These are phyloP conservation scores for Andricus curvator DNA, from an alignment of 2,888 invertebrate species.

Conservation along the genomic window DNA sequence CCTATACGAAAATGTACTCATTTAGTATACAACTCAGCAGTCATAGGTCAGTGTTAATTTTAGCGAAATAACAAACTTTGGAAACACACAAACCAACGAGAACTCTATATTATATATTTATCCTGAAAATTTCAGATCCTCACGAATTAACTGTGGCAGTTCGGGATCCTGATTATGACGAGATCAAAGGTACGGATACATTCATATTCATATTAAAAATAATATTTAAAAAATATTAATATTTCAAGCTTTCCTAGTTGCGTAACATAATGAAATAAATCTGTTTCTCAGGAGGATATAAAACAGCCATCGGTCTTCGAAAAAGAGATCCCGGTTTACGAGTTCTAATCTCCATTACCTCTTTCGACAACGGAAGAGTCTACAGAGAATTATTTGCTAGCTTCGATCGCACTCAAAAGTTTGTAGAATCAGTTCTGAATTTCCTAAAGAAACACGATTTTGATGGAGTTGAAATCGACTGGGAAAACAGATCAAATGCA, in stretches of 20 bases:
- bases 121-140: conserved; percentile 78
- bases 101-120: conserved; percentile 6
- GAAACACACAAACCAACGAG: too few species aligned
- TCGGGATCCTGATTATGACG: conserved; percentile 85
- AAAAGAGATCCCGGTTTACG: conserved; percentile 84
- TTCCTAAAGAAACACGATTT: conserved; percentile 86
- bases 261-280: conserved; percentile 16
- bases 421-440: conserved; percentile 83
- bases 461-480: conserved; percentile 91
- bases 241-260: not conserved
- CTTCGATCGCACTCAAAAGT: conserved; percentile 78
- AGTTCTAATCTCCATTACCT: conserved; percentile 84
- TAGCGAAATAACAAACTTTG: not conserved
- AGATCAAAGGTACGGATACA: conserved; percentile 83
- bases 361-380: conserved; percentile 81
- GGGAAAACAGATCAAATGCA: conserved; percentile 78
- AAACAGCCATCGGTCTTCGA: conserved; percentile 85
- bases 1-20: conserved; percentile 86
- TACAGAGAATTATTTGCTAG: conserved; percentile 82
- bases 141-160: conserved; percentile 83
- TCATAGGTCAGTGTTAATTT: conserved; percentile 76
- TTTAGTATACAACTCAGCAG: conserved; percentile 86
- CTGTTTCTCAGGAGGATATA: conserved; percentile 83
- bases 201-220: not conserved
- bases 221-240: too few species aligned